phyloP scores from a whole-genome alignment of 1,140 invertebrate species.

The Adelges cooleyi region DNA sequence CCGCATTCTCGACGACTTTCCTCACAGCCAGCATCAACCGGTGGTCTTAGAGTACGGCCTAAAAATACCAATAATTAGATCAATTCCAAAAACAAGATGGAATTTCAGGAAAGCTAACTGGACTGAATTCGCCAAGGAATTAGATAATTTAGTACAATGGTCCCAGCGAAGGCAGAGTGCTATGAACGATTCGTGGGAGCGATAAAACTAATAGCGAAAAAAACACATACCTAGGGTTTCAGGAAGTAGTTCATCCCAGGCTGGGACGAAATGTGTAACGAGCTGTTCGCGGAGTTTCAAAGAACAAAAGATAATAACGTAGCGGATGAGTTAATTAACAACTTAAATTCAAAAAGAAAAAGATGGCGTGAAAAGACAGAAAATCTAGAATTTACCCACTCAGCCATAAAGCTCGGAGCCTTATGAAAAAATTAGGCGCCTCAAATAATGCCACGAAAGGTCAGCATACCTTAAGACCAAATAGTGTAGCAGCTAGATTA shows the following conservation, averaged over 20 bases:
- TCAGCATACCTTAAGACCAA: too few species aligned
- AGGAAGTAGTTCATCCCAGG: slow-evolving; percentile 27
- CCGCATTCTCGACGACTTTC: not conserved
- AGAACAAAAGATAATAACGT: not conserved
- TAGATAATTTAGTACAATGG: slow-evolving; percentile 1
- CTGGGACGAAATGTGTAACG: slow-evolving; percentile 3
- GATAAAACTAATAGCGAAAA: slow-evolving; percentile 17
- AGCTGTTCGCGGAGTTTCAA: not conserved
- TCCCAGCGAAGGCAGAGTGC: slow-evolving; percentile 1
- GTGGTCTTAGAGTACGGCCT: not conserved
- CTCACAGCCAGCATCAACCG: slow-evolving; percentile 11
- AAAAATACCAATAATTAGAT: slow-evolving; percentile 3
- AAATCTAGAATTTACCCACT: not conserved
- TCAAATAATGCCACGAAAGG: not conserved
- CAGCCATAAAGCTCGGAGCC: not conserved
- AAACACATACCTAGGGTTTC: slow-evolving; percentile 27
- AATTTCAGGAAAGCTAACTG: slow-evolving; percentile 8
- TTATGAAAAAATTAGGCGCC: not conserved
- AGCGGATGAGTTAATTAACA: not conserved
- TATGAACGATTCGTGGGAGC: slow-evolving; percentile 25
- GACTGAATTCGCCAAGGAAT: not conserved
- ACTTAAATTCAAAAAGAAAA: not conserved
- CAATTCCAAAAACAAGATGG: not conserved
- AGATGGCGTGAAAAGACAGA: not conserved
- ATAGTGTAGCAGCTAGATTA: not conserved